Conservation (phyloP, 2,797 vertebrate genomes). For the Micromesistius poutassou region DNA sequence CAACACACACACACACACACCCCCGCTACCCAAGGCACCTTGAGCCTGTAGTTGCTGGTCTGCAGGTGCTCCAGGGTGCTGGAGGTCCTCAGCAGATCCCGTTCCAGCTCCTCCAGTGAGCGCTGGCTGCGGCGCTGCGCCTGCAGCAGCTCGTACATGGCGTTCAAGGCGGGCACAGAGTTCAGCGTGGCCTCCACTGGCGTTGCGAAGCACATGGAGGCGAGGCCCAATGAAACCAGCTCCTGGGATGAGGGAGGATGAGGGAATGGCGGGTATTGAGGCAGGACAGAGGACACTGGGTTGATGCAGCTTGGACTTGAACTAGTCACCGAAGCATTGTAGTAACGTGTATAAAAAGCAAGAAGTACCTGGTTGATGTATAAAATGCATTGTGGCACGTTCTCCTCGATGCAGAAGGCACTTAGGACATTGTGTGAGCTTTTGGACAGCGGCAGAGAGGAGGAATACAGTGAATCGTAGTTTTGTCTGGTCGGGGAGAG, state of each 20-base stretch:
- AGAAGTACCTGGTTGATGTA: constrained; percentile 90
- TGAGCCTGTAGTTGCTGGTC: constrained; percentile 85
- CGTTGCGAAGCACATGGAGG: constrained; percentile 75
- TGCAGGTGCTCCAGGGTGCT: constrained; percentile 89
- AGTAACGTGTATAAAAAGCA: background rate
- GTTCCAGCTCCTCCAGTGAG: constrained; percentile 84
- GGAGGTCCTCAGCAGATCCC: constrained; percentile 81
- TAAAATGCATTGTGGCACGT: constrained; percentile 83
- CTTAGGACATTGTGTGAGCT: constrained; percentile 76
- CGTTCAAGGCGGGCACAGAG: constrained; percentile 81
- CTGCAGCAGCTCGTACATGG: constrained; percentile 87
- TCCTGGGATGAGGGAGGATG: constrained; percentile 72
- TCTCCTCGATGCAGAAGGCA: constrained; percentile 94
- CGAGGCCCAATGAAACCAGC: constrained; percentile 82
- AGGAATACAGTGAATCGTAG: constrained; percentile 70
- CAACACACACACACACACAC: background rate
- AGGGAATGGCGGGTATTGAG: constrained; percentile 2
- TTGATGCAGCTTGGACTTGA: background rate
- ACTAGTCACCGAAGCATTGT: background rate
- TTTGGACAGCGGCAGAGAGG: constrained; percentile 76
- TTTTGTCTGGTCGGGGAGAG: constrained; percentile 80
- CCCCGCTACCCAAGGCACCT: constrained; percentile 66
- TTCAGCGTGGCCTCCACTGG: constrained; percentile 63
- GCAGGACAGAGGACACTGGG: background rate
- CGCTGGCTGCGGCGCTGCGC: constrained; percentile 81